A percentile compares a stretch with the other conserved stretches of the same genome.
These are phyloP conservation scores for Phyllostomus discolor DNA, from an alignment of 2,113 vertebrate genomes.

Conservation along the genomic window DNA sequence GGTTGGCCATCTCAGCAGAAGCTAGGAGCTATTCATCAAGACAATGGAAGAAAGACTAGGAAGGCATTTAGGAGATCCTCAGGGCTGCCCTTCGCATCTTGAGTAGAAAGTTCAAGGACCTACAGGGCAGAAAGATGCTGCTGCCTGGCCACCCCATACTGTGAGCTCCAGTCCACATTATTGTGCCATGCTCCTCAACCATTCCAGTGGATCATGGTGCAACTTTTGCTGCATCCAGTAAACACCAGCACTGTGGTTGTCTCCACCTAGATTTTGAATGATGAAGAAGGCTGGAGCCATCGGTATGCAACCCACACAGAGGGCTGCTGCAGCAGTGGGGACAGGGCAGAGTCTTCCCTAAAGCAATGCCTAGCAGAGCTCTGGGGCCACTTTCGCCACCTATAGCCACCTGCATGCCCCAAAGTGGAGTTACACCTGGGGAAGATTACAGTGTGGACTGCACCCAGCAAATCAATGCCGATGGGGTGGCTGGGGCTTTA, in stretches of 20 bases:
- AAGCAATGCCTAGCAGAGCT: background rate
- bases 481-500: background rate
- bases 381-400: background rate
- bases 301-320: background rate
- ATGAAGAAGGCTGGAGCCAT: background rate
- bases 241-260: background rate
- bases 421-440: background rate
- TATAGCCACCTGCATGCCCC: background rate
- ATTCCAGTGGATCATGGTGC: background rate
- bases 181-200: background rate
- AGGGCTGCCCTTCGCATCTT: background rate
- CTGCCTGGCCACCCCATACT: background rate
- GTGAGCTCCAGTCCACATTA: background rate
- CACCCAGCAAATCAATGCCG: background rate
- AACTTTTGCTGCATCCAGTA: background rate
- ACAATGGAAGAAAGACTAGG: background rate
- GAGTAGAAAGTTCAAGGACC: background rate
- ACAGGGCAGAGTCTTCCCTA: background rate
- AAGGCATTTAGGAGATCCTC: background rate
- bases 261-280: background rate
- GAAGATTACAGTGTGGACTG: background rate
- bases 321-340: background rate
- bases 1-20: background rate
- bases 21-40: background rate
- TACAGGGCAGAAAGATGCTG: background rate